Base-by-base conservation (phyloP, 1,140 invertebrate species). In the Drosophila tropicalis region DNA sequence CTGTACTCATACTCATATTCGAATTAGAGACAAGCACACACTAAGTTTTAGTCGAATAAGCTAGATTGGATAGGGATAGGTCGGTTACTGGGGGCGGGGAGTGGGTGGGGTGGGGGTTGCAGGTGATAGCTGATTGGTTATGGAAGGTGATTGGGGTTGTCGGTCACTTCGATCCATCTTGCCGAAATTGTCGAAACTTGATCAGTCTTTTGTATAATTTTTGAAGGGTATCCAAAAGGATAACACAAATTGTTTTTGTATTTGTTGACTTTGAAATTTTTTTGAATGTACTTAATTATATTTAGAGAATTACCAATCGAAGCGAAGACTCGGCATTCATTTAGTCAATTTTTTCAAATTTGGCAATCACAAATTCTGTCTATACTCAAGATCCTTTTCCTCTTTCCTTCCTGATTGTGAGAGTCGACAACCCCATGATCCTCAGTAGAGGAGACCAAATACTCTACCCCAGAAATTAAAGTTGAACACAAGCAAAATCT, bases 1-100 rank as follows among this genome's bases (percentile, higher is more conserved):
- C 62, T 55, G 67, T 51, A 70, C 56, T 36, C 62, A 63, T 58
- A 63, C 54, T 51, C 32, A 66, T 19, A 66, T 9, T 36, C 32
- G 15, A 7, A 66, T 22, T 17, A 19, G 56, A 36, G 6, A 4
- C 32, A 34, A 58, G 15, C 56, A 17, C 56, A 51, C 44, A 51
- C 44, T 51, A 51, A 51, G 44, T 51, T 51, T 51, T 51, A 51
- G 44, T 4, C 44, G 9, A 51, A 51, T 51, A 51, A 19, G 44
- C 15, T 51, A 51, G 44, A 10, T 22, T 12, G 44, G 44, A 13
- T 39, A 13, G 36, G 44, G 44, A 13, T 39, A 13, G 36, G 34
- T 36, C 12, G 34, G 34, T 36, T 36, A 36, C 2, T 36, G 34
- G 34, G 34, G 9, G 34, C 10, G 34, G 32, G 34, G 34, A 36